Conservation (phyloP, 2,888 invertebrate genomes). For the Cheilosia soror region DNA sequence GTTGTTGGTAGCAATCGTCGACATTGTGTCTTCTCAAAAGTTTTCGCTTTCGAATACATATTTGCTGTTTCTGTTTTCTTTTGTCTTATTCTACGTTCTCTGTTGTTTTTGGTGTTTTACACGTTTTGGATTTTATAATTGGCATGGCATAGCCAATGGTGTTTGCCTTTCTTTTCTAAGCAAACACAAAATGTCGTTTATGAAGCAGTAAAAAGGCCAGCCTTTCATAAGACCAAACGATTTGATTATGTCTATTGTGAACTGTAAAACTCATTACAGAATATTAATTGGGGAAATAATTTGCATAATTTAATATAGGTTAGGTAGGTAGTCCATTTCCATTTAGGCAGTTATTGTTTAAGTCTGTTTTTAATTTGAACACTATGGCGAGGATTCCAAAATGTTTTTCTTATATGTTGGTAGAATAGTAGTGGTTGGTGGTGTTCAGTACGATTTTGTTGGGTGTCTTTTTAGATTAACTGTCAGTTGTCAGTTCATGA, state of each 20-base stretch:
- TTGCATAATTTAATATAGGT: too few relatives aligned
- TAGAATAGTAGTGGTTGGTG: too few relatives aligned
- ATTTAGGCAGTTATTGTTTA: too few relatives aligned
- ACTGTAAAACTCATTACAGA: too few relatives aligned
- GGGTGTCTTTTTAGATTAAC: too few relatives aligned
- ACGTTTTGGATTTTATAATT: constrained; percentile 49
- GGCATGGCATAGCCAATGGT: constrained; percentile 65
- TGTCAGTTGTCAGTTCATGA: too few relatives aligned
- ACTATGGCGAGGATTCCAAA: too few relatives aligned
- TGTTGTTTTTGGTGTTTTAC: constrained; percentile 1
- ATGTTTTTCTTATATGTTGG: too few relatives aligned
- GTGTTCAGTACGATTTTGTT: too few relatives aligned
- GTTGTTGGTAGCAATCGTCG: constrained; percentile 57
- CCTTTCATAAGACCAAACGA: neutral
- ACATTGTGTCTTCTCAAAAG: constrained; percentile 64
- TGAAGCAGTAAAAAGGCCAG: neutral
- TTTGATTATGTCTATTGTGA: neutral
- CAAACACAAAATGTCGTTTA: neutral
- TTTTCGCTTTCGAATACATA: constrained; percentile 44
- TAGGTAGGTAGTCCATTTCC: too few relatives aligned
- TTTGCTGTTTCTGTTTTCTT: constrained; percentile 23
- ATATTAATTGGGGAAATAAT: too few relatives aligned
- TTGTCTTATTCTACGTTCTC: constrained; percentile 15
- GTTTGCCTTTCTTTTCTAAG: constrained; percentile 20
- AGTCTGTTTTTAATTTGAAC: too few relatives aligned